These are phyloP conservation scores for Trachelipus rathkii DNA, from an alignment of 1,140 invertebrate species.

Conservation along the genomic window DNA sequence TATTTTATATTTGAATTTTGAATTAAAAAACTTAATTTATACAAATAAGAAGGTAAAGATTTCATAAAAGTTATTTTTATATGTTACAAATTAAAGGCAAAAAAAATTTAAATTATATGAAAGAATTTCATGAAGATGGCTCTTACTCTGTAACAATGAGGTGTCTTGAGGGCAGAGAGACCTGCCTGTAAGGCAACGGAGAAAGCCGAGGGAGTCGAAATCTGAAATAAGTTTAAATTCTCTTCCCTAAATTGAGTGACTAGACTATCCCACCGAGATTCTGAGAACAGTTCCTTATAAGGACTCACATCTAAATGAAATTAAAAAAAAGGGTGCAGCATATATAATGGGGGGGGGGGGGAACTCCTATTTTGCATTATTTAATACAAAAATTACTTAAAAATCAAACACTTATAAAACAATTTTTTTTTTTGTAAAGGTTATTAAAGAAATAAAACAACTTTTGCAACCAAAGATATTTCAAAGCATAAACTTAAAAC, in stretches of 20 bases:
- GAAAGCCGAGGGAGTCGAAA: constrained; percentile 85
- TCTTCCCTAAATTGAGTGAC: constrained; percentile 88
- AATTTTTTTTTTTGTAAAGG: no score
- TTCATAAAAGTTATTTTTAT: no score
- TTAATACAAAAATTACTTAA: no score
- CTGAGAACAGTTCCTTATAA: constrained; percentile 66
- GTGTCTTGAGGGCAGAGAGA: constrained; percentile 90
- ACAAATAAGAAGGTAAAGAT: no score
- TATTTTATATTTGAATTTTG: no score
- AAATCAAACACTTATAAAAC: no score
- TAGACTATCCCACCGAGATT: constrained; percentile 71
- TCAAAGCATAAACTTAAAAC: background rate
- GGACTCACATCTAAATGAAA: constrained; percentile 55
- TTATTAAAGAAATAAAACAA: no score
- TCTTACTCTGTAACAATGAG: constrained; percentile 54
- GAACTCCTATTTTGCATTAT: no score
- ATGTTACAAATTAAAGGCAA: no score
- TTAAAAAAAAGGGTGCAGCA: no score
- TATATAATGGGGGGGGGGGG: no score
- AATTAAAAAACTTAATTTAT: no score
- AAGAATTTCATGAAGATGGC: constrained; percentile 52
- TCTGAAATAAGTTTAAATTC: constrained; percentile 88
- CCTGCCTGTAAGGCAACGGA: constrained; percentile 87
- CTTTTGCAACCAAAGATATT: background rate
- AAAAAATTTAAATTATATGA: constrained; percentile 59